Percentiles rank a stretch among this genome's conserved stretches.
These are phyloP conservation scores for Epirrita christyi DNA, from an alignment of 2,888 invertebrate genomes.

Conservation along the genomic window DNA sequence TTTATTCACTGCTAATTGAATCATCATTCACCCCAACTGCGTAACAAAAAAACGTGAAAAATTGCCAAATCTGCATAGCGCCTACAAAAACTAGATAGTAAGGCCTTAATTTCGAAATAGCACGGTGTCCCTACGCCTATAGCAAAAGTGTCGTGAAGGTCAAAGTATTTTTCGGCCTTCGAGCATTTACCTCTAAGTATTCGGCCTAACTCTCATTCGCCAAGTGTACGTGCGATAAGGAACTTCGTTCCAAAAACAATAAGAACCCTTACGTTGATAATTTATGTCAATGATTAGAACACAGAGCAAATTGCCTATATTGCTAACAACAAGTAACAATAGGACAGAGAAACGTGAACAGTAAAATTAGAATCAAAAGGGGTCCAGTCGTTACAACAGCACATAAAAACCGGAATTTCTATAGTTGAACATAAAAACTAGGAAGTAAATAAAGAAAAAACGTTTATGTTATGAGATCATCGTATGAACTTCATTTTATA, in stretches of 20 bases:
- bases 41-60: constrained; percentile 9
- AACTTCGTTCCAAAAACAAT: too few relatives aligned
- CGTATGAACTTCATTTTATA: constrained; percentile 21
- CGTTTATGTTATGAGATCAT: constrained; percentile 16
- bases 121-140: constrained; percentile 41
- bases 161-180: too few relatives aligned
- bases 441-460: constrained; percentile 11
- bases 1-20: constrained; percentile 4
- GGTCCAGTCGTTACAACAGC: constrained; percentile 3
- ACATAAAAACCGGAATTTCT: constrained; percentile 13
- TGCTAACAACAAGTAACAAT: too few relatives aligned
- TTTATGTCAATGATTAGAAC: too few relatives aligned
- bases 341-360: too few relatives aligned
- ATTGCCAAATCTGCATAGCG: constrained; percentile 2
- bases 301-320: too few relatives aligned
- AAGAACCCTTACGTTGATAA: too few relatives aligned
- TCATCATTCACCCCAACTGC: constrained; percentile 9
- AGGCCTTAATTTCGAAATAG: constrained; percentile 42
- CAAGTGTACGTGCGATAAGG: too few relatives aligned
- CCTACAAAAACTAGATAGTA: constrained; percentile 1
- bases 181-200: too few relatives aligned
- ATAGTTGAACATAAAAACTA: constrained; percentile 14
- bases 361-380: too few relatives aligned
- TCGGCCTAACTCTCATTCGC: too few relatives aligned
- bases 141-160: too few relatives aligned